phyloP scores from a whole-genome alignment of 2,797 vertebrate genomes.

The Chelon auratus region DNA sequence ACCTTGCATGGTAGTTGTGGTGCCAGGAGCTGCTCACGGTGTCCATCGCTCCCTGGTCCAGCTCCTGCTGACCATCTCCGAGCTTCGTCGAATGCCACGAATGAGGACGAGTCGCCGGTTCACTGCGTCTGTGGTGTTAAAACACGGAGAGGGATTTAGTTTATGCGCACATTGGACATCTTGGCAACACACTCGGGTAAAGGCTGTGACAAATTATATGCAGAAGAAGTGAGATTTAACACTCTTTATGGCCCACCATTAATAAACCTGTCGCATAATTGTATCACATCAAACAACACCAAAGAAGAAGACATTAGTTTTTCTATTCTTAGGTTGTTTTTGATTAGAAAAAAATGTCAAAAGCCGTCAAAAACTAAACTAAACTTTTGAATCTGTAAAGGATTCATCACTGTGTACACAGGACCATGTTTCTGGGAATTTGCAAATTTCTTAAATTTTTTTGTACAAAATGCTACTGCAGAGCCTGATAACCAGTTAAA shows the following conservation, averaged over 20 bases:
- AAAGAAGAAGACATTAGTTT: too few species aligned
- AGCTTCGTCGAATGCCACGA: slow-evolving; percentile 95
- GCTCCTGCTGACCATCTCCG: slow-evolving; percentile 80
- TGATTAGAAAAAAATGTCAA: too few species aligned
- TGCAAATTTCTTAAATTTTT: neutral
- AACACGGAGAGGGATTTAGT: neutral
- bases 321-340: neutral
- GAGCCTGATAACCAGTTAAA: too few species aligned
- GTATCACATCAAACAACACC: neutral
- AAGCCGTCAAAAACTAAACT: too few species aligned
- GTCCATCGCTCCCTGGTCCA: slow-evolving; percentile 87
- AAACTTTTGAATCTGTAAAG: too few species aligned
- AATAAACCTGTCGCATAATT: neutral
- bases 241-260: too few species aligned
- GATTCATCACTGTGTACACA: too few species aligned
- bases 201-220: too few species aligned
- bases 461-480: too few species aligned
- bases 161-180: neutral
- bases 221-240: too few species aligned
- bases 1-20: slow-evolving; percentile 93
- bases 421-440: neutral
- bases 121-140: slow-evolving; percentile 84
- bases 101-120: slow-evolving; percentile 88
- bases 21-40: slow-evolving; percentile 89
- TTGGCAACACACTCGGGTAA: neutral